Percentiles rank a stretch among this genome's conserved stretches.
Evolutionary conservation across 2,888 invertebrate species (phyloP).

Genomic region (Pardosa pseudoannulata): DNA sequence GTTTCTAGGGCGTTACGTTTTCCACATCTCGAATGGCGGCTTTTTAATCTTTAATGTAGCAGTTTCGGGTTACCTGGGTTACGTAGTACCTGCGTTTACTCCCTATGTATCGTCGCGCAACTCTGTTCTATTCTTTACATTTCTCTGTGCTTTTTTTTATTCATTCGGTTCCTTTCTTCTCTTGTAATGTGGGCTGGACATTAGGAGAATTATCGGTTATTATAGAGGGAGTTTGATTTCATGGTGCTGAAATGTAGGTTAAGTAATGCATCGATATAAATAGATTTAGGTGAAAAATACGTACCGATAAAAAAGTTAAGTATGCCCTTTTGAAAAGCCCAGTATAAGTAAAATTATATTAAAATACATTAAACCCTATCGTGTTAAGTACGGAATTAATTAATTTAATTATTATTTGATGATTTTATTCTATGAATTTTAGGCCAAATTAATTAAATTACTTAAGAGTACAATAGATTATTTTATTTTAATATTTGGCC

Average conservation of each 20-base stretch:
- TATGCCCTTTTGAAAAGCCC: too few relatives aligned
- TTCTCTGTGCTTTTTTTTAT: conserved; percentile 7
- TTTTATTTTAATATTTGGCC: too few relatives aligned
- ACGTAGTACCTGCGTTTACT: conserved; percentile 57
- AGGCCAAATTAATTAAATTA: too few relatives aligned
- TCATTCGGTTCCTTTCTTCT: neutral
- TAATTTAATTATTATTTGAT: too few relatives aligned
- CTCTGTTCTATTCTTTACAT: conserved; percentile 36
- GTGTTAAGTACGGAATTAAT: too few relatives aligned
- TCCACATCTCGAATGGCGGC: conserved; percentile 54
- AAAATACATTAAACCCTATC: too few relatives aligned
- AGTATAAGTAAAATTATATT: too few relatives aligned
- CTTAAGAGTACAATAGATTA: too few relatives aligned
- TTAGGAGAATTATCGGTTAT: neutral
- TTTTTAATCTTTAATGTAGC: conserved; percentile 71
- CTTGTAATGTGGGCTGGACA: neutral
- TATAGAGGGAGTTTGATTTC: neutral
- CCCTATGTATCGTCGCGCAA: conserved; percentile 58
- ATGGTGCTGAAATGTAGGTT: neutral
- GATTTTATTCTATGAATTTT: too few relatives aligned
- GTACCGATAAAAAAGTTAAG: too few relatives aligned
- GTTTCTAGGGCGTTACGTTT: conserved; percentile 59
- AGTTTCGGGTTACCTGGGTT: conserved; percentile 65
- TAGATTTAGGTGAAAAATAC: neutral
- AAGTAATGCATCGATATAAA: neutral